A percentile compares a stretch with the other conserved stretches of the same genome.
Conservation (phyloP, 2,113 vertebrate species). For the Neotragus pygmaeus region DNA sequence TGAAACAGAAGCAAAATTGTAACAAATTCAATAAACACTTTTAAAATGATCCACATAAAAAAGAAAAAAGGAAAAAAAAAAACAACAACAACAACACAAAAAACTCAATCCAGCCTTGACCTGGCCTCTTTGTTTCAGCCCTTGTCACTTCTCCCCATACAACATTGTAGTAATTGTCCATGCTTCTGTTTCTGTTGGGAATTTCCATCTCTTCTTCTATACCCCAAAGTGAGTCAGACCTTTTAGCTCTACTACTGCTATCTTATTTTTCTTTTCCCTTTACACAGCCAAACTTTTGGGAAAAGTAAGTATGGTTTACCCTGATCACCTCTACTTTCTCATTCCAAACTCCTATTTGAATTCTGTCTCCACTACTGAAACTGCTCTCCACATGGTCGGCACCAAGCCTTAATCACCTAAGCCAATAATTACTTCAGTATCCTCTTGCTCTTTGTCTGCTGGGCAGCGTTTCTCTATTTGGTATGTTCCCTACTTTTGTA, state of each 20-base stretch:
- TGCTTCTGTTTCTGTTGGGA: background rate
- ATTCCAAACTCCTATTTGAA: background rate
- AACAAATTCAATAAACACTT: background rate
- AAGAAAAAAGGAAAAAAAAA: background rate
- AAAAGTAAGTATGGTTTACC: background rate
- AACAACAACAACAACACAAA: fast-evolving
- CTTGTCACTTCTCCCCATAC: background rate
- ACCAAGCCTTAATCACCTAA: background rate
- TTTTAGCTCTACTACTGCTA: background rate
- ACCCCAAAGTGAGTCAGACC: background rate
- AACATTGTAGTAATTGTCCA: background rate
- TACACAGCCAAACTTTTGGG: background rate
- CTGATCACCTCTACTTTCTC: background rate
- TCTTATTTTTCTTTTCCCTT: background rate
- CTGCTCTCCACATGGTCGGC: background rate
- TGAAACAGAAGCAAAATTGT: background rate
- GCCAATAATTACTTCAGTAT: background rate
- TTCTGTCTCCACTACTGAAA: background rate
- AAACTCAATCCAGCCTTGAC: background rate
- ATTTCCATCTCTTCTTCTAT: background rate
- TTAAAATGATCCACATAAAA: background rate
- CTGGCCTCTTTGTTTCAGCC: background rate
- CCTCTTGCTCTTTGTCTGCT: background rate
- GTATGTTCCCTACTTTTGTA: background rate
- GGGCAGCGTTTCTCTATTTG: background rate